Conservation (phyloP, 2,113 vertebrate species). For the Thymallus thymallus region DNA sequence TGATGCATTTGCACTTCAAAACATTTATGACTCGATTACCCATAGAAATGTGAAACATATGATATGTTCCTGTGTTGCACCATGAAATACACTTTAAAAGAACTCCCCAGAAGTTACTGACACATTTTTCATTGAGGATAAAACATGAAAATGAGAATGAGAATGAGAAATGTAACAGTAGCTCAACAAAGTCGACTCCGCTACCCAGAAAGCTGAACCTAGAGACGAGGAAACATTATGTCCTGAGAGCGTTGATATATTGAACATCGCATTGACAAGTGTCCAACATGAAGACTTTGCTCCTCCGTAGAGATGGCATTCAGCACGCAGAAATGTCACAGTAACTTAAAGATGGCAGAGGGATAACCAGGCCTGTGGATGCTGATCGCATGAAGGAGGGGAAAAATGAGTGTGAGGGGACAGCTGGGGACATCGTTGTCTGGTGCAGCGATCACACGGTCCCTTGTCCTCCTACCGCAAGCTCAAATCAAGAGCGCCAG, state of each 20-base stretch:
- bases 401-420: constrained; percentile 54
- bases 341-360: constrained; percentile 35
- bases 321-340: constrained; percentile 48
- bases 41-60: constrained; percentile 14
- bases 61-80: background rate
- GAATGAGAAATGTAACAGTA: background rate
- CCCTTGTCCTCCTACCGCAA: background rate
- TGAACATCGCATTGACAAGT: constrained; percentile 15
- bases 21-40: constrained; percentile 33
- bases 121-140: background rate
- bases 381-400: constrained; percentile 48
- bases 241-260: background rate
- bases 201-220: background rate
- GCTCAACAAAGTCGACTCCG: background rate
- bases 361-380: constrained; percentile 52
- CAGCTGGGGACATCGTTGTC: constrained; percentile 4
- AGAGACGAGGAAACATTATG: background rate
- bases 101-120: background rate
- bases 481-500: background rate
- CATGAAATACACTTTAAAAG: background rate
- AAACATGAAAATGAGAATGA: background rate
- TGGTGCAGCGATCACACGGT: constrained; percentile 3
- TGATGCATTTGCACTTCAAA: constrained; percentile 8
- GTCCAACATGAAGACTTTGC: constrained; percentile 21
- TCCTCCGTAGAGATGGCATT: constrained; percentile 47